Evolutionary conservation across 2,888 invertebrate species (phyloP).

Genomic region (Oxystoma pomonae): DNA sequence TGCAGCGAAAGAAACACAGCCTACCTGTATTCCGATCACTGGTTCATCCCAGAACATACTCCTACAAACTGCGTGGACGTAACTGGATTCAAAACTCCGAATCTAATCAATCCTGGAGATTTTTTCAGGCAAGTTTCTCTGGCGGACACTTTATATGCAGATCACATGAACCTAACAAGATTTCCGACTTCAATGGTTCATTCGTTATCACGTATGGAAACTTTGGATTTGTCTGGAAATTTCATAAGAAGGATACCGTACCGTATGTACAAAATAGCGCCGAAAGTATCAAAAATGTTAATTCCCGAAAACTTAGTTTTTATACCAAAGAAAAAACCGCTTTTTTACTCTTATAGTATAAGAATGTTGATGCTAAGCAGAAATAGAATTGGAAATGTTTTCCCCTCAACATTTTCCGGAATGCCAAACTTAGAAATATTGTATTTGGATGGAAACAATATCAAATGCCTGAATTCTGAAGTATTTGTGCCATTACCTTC

Average conservation of each 20-base stretch:
- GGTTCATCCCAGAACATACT: conserved; percentile 27
- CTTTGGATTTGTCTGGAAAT: conserved; percentile 41
- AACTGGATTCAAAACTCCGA: conserved; percentile 30
- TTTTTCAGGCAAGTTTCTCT: conserved; percentile 21
- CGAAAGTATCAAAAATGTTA: conserved; percentile 35
- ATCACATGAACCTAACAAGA: conserved; percentile 35
- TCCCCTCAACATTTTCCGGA: conserved; percentile 33
- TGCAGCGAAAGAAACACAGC: conserved; percentile 41
- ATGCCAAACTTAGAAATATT: conserved; percentile 36
- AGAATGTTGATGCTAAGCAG: conserved; percentile 38
- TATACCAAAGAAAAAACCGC: conserved; percentile 33
- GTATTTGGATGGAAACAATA: conserved; percentile 39
- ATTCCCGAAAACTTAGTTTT: conserved; percentile 28
- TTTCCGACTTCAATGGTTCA: conserved; percentile 25
- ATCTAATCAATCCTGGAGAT: conserved; percentile 18
- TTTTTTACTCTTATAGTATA: conserved; percentile 35
- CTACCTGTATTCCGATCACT: conserved; percentile 29
- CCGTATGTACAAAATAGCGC: conserved; percentile 28
- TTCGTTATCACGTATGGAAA: conserved; percentile 33
- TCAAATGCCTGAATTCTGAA: conserved; percentile 31
- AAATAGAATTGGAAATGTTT: conserved; percentile 36
- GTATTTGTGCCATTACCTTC: conserved; percentile 33
- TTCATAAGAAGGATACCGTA: conserved; percentile 34
- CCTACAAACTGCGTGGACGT: conserved; percentile 38
- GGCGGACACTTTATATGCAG: conserved; percentile 39